Conservation (phyloP, 2,888 invertebrate genomes). For the Iselma pallidipennis region DNA sequence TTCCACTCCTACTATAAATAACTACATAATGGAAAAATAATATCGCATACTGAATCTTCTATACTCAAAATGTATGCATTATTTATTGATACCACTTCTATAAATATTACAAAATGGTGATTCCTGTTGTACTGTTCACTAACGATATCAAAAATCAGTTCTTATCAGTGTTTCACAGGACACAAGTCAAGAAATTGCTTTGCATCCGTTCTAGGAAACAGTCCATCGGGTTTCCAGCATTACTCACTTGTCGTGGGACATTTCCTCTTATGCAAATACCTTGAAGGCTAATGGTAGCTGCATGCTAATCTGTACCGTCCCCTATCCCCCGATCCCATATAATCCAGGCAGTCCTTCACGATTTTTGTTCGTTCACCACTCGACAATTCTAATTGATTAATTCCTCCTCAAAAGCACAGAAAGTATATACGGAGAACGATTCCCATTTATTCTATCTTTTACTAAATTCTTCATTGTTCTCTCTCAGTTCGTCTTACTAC, state of each 20-base stretch:
- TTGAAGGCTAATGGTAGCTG: not conserved
- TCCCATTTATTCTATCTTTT: too few species aligned
- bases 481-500: not conserved
- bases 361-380: slow-evolving; percentile 13
- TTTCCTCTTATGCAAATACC: slow-evolving; percentile 3
- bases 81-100: slow-evolving; percentile 25
- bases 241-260: slow-evolving; percentile 6
- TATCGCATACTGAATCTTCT: slow-evolving; percentile 33
- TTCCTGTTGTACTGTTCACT: slow-evolving; percentile 21
- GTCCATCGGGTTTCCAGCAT: slow-evolving; percentile 5
- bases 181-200: slow-evolving; percentile 25
- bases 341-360: slow-evolving; percentile 10
- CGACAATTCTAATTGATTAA: slow-evolving; percentile 19
- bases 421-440: too few species aligned
- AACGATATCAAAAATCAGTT: not conserved
- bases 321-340: slow-evolving; percentile 16
- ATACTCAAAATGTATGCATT: slow-evolving; percentile 37
- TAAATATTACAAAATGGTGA: slow-evolving; percentile 17
- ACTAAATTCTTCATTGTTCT: not conserved
- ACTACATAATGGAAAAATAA: slow-evolving; percentile 48
- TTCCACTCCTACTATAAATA: slow-evolving; percentile 36
- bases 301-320: not conserved
- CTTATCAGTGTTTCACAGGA: slow-evolving; percentile 34
- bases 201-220: slow-evolving; percentile 9
- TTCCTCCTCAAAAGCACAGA: slow-evolving; percentile 13